Conservation (phyloP, 37 sponge, comb jelly and placozoan genomes). For the Agelas oroides region DNA sequence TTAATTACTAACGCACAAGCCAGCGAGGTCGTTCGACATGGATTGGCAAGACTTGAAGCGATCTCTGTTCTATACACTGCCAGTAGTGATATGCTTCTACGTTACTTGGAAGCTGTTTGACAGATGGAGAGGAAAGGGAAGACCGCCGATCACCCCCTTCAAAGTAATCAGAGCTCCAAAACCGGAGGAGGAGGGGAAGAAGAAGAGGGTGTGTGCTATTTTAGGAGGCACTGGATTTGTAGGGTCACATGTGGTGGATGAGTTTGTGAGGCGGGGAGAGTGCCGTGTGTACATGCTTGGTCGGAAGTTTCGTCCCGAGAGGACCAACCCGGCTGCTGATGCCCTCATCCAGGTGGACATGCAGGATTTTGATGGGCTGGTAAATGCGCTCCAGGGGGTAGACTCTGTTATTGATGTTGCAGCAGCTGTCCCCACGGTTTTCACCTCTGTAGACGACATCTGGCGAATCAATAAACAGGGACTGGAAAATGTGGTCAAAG, state of each 20-base stretch:
- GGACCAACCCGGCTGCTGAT: conserved; percentile 61
- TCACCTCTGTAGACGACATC: conserved; percentile 35
- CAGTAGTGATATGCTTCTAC: too few species aligned
- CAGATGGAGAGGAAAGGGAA: conserved; percentile 16
- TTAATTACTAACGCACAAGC: too few species aligned
- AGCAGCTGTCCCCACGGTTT: conserved; percentile 62
- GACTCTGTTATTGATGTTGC: conserved; percentile 70
- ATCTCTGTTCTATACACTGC: too few species aligned
- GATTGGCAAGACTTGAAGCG: too few species aligned
- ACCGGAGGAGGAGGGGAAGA: too few species aligned
- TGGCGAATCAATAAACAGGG: conserved; percentile 57
- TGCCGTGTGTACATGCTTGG: conserved; percentile 76
- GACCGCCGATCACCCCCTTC: conserved; percentile 11
- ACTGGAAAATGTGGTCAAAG: conserved; percentile 36
- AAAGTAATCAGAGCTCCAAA: too few species aligned
- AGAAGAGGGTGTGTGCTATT: conserved; percentile 73
- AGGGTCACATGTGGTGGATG: conserved; percentile 73
- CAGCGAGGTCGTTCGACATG: too few species aligned
- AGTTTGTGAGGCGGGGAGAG: conserved; percentile 38
- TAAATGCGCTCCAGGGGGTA: conserved; percentile 62
- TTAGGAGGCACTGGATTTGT: conserved; percentile 62
- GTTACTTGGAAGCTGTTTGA: neutral
- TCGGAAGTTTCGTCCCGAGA: conserved; percentile 44
- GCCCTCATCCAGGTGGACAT: conserved; percentile 77
- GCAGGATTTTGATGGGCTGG: conserved; percentile 66